phyloP scores from a whole-genome alignment of 2,888 invertebrate species.

The Willowsia nigromaculata region DNA sequence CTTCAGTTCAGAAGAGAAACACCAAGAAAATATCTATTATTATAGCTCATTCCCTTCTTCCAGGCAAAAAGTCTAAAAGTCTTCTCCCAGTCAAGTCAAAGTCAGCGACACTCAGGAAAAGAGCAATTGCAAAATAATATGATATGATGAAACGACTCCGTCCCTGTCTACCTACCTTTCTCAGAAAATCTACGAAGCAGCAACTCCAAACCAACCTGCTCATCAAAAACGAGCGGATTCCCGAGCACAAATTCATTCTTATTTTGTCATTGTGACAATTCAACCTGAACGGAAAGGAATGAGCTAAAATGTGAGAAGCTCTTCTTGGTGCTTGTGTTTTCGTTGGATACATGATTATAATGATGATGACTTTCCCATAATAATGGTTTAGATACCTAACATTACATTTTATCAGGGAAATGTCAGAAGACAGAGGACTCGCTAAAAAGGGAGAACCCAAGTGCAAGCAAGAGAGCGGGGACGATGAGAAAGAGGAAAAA shows the following conservation, averaged over 20 bases:
- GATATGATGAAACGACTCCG: slow-evolving; percentile 17
- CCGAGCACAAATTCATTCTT: background rate
- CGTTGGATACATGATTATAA: background rate
- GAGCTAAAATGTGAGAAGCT: background rate
- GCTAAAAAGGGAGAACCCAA: background rate
- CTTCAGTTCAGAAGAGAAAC: background rate
- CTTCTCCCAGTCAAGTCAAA: background rate
- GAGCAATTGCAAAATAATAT: slow-evolving; percentile 36
- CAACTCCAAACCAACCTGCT: background rate
- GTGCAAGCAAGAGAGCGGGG: background rate
- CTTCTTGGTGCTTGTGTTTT: background rate
- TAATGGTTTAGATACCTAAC: background rate
- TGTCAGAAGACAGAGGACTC: slow-evolving; percentile 21
- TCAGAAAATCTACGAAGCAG: background rate
- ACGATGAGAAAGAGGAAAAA: slow-evolving; percentile 1
- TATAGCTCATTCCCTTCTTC: background rate
- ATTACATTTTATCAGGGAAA: slow-evolving; percentile 17
- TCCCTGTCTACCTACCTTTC: background rate
- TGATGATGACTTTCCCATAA: background rate
- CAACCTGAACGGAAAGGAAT: slow-evolving; percentile 3
- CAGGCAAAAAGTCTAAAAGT: too few species aligned
- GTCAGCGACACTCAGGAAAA: background rate
- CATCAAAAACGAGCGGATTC: background rate
- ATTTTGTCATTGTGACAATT: slow-evolving; percentile 35
- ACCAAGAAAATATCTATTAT: background rate